A percentile compares a stretch with the other conserved stretches of the same genome.
Evolutionary conservation across 2,113 vertebrate species (phyloP).

Genomic region (Oryzias melastigma): DNA sequence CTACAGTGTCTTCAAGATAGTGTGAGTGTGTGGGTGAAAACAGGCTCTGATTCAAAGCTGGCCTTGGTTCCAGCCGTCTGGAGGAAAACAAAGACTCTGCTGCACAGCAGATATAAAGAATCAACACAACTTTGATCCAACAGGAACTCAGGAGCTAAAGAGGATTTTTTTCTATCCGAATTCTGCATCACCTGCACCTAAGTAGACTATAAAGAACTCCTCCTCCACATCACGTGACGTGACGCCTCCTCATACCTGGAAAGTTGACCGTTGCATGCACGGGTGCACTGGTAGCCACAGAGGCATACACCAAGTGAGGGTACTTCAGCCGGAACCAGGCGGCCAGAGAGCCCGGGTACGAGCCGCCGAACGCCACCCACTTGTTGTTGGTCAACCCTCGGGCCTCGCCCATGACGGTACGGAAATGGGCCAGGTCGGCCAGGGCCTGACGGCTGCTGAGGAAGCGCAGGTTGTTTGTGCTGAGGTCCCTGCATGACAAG

Average conservation of each 20-base stretch:
- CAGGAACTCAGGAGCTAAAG: too few relatives aligned
- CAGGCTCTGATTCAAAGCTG: constrained; percentile 37
- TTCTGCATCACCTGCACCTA: too few relatives aligned
- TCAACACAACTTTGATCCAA: constrained; percentile 21
- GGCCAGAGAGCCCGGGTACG: constrained; percentile 72
- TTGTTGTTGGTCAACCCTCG: constrained; percentile 53
- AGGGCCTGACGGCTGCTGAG: constrained; percentile 73
- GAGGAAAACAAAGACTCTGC: constrained; percentile 45
- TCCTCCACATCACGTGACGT: not conserved
- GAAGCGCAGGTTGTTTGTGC: constrained; percentile 58
- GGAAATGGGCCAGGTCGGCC: constrained; percentile 75
- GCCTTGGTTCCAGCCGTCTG: constrained; percentile 27
- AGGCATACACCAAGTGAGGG: constrained; percentile 66
- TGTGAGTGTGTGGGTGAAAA: constrained; percentile 24
- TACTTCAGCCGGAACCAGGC: constrained; percentile 77
- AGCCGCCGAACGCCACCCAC: constrained; percentile 70
- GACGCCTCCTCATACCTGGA: constrained; percentile 53
- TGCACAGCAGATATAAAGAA: constrained; percentile 28
- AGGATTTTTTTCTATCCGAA: too few relatives aligned
- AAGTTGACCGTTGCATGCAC: constrained; percentile 71
- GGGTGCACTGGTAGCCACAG: constrained; percentile 67
- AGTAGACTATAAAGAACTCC: not conserved
- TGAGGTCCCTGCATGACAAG: constrained; percentile 61
- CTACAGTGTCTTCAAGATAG: constrained; percentile 21
- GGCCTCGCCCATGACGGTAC: constrained; percentile 13